A percentile compares a stretch with the other conserved stretches of the same genome.
phyloP scores from a whole-genome alignment of 2,113 vertebrate species.

The Micronycteris hirsuta region DNA sequence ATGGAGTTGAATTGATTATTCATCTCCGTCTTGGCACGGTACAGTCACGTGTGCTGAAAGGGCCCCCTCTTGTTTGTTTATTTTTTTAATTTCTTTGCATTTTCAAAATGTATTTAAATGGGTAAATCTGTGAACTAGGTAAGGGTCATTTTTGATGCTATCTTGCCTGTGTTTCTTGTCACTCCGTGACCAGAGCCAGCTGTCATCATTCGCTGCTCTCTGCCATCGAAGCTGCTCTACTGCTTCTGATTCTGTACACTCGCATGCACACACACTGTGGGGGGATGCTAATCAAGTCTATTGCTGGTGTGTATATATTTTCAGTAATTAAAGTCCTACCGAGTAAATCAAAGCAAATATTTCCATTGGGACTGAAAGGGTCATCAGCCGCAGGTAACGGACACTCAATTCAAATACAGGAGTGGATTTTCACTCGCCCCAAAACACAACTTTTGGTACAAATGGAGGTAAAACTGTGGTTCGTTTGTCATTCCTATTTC shows the following conservation, averaged over 20 bases:
- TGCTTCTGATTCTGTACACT: neutral
- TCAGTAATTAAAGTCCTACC: neutral
- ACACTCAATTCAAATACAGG: neutral
- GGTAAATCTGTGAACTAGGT: neutral
- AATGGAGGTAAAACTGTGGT: neutral
- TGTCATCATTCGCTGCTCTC: neutral
- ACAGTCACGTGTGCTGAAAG: neutral
- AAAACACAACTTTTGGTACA: neutral
- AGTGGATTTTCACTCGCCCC: neutral
- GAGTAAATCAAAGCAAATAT: neutral
- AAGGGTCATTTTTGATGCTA: neutral
- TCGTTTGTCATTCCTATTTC: neutral
- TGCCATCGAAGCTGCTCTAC: neutral
- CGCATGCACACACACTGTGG: accelerated
- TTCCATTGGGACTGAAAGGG: neutral
- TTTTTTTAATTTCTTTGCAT: neutral
- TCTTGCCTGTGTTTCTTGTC: neutral
- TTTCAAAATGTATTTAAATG: neutral
- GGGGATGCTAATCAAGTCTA: neutral
- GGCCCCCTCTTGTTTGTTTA: neutral
- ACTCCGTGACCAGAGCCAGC: neutral
- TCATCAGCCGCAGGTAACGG: neutral
- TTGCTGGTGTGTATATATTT: neutral
- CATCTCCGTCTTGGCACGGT: neutral
- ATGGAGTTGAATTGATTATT: neutral